A percentile compares a stretch with the other conserved stretches of the same genome.
phyloP scores from a whole-genome alignment of 2,797 vertebrate species.

The Sus cebifrons region DNA sequence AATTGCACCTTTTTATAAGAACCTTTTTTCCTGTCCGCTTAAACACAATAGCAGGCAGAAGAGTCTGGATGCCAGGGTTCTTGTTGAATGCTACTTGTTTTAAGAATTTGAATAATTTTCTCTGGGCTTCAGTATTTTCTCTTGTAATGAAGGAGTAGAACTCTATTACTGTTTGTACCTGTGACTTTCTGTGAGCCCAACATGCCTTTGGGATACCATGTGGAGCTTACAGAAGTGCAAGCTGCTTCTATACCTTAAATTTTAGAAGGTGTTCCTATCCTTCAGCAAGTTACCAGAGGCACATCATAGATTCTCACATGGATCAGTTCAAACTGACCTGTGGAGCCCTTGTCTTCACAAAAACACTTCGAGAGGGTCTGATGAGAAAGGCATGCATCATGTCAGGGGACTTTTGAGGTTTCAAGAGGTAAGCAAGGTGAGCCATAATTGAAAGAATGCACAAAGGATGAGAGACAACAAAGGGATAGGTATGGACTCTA shows the following conservation, averaged over 20 bases:
- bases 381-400: background rate
- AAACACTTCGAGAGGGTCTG: background rate
- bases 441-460: background rate
- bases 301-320: background rate
- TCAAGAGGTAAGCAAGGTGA: conserved; percentile 9
- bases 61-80: background rate
- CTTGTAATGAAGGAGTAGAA: background rate
- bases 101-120: background rate
- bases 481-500: background rate
- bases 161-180: background rate
- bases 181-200: background rate
- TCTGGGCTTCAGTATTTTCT: background rate
- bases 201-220: background rate
- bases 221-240: conserved; percentile 1
- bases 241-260: background rate
- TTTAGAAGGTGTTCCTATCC: background rate
- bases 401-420: background rate
- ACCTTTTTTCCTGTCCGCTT: background rate
- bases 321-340: background rate
- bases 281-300: background rate
- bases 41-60: background rate
- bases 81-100: background rate
- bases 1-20: background rate
- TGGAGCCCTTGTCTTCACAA: background rate
- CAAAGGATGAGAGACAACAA: background rate